Percentiles rank a stretch among this genome's conserved stretches.
Conservation (phyloP, 2,797 vertebrate genomes). For the Bradypus variegatus region DNA sequence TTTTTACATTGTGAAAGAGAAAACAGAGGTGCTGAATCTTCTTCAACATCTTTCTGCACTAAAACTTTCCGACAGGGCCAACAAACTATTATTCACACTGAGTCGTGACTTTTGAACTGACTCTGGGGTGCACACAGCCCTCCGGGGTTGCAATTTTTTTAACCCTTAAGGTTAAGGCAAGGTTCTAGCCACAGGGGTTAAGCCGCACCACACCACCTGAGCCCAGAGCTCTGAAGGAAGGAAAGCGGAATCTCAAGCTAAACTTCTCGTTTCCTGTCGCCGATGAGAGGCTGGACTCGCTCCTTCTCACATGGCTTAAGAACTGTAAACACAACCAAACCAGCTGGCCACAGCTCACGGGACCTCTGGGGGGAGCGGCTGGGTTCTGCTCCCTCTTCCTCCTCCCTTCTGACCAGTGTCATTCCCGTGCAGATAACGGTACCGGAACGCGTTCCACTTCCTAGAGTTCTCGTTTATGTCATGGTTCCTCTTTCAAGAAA, state of each 20-base stretch:
- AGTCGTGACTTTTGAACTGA: neutral
- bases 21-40: neutral
- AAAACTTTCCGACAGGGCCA: slow-evolving; percentile 37
- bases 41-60: slow-evolving; percentile 14
- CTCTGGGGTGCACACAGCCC: neutral
- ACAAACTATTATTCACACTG: neutral
- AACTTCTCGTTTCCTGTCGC: slow-evolving; percentile 54
- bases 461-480: slow-evolving; percentile 28
- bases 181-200: neutral
- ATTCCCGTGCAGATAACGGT: slow-evolving; percentile 50
- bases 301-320: slow-evolving; percentile 6
- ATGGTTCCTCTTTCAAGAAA: slow-evolving; percentile 60
- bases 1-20: slow-evolving; percentile 7
- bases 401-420: slow-evolving; percentile 12
- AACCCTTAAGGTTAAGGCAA: neutral
- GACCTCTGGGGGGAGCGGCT: neutral
- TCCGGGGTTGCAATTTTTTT: neutral
- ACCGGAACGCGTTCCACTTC: slow-evolving; percentile 51
- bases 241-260: slow-evolving; percentile 28
- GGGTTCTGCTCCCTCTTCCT: neutral
- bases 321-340: slow-evolving; percentile 31
- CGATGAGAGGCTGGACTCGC: neutral
- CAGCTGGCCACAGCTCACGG: neutral
- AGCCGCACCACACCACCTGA: neutral
- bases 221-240: neutral